phyloP scores from a whole-genome alignment of 2,797 vertebrate species.

The Halcyon smyrnensis region DNA sequence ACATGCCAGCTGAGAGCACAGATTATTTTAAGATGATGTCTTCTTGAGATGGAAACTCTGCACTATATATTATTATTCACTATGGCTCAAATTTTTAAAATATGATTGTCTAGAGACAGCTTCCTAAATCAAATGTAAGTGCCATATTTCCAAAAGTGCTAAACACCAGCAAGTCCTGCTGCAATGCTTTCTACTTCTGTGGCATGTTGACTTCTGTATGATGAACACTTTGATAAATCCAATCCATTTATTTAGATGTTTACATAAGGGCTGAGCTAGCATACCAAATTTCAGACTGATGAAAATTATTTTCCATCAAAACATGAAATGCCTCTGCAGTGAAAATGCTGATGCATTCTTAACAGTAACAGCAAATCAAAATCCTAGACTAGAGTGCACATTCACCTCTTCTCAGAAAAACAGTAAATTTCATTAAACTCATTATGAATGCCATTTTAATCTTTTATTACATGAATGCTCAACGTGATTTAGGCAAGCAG shows the following conservation, averaged over 20 bases:
- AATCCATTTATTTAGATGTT: not conserved
- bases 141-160: not conserved
- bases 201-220: not conserved
- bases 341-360: slow-evolving; percentile 6
- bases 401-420: not conserved
- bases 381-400: not conserved
- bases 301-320: slow-evolving; percentile 35
- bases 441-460: not conserved
- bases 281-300: not conserved
- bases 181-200: not conserved
- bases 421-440: not conserved
- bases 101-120: not conserved
- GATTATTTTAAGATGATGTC: not conserved
- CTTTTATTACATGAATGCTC: not conserved
- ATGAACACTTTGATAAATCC: not conserved
- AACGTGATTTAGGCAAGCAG: not conserved
- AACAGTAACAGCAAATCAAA: not conserved
- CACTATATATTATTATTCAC: not conserved
- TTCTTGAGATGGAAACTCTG: not conserved
- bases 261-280: not conserved
- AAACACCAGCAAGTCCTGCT: not conserved
- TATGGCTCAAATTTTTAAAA: not conserved
- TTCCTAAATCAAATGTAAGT: not conserved
- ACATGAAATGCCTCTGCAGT: not conserved
- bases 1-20: not conserved